Conservation (phyloP, 92 coral and sea anemone species). For the Plumapathes pennacea region DNA sequence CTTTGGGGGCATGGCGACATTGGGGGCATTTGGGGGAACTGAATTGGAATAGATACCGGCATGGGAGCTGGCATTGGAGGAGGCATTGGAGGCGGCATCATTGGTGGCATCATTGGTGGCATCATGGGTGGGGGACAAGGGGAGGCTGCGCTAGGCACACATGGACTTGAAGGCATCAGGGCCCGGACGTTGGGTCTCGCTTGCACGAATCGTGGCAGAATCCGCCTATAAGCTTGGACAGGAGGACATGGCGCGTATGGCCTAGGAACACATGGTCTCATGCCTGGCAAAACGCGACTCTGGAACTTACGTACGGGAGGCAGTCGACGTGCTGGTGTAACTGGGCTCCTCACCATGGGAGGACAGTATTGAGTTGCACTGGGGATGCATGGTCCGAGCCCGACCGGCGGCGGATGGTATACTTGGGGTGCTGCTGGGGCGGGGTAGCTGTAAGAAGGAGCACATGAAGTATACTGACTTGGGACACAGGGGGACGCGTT, state of each 20-base stretch:
- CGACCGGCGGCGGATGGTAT: constrained; percentile 18
- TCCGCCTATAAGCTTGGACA: constrained; percentile 27
- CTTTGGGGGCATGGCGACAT: constrained; percentile 45
- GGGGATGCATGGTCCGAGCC: constrained; percentile 58
- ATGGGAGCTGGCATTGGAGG: constrained; percentile 11
- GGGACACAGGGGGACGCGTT: constrained; percentile 11
- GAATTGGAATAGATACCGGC: not conserved
- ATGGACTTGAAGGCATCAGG: constrained; percentile 36
- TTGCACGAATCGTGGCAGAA: constrained; percentile 22
- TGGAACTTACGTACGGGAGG: constrained; percentile 7
- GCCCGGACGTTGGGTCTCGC: constrained; percentile 37
- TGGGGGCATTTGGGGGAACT: constrained; percentile 2
- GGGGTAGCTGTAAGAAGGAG: constrained; percentile 21
- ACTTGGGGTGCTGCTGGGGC: constrained; percentile 22
- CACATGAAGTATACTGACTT: constrained; percentile 4
- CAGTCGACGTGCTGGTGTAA: constrained; percentile 2
- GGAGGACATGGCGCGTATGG: too few species aligned
- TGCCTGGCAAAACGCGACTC: too few species aligned
- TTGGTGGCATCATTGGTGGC: constrained; percentile 34
- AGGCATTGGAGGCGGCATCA: constrained; percentile 23
- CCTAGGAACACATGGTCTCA: constrained; percentile 1
- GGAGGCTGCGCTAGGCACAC: constrained; percentile 41
- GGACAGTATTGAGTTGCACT: constrained; percentile 42
- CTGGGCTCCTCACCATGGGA: constrained; percentile 8
- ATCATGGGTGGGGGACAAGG: constrained; percentile 54